These are phyloP conservation scores for Euwallacea fornicatus DNA, from an alignment of 1,140 invertebrate genomes.

Conservation along the genomic window DNA sequence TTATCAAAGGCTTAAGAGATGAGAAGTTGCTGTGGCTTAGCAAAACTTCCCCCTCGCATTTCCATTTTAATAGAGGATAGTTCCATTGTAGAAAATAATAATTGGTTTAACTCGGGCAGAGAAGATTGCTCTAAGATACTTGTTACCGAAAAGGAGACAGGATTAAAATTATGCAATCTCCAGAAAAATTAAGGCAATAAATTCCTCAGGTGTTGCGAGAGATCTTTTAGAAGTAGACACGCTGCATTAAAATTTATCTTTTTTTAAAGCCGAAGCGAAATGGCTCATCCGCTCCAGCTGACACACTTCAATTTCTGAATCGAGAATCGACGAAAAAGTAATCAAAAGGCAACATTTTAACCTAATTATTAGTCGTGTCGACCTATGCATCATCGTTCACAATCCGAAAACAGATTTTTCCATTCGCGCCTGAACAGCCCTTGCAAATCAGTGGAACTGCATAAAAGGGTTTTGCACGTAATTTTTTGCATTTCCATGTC, in stretches of 20 bases:
- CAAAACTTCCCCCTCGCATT: not conserved
- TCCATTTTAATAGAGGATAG: not conserved
- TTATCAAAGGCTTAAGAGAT: conserved; percentile 4
- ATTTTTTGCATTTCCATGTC: conserved; percentile 26
- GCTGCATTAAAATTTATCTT: too few species aligned
- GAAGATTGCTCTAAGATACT: too few species aligned
- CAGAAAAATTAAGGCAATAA: too few species aligned
- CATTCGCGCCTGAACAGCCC: conserved; percentile 11
- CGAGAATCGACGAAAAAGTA: not conserved
- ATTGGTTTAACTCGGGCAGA: too few species aligned
- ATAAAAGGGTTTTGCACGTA: conserved; percentile 24
- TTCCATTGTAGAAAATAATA: too few species aligned
- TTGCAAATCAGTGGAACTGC: conserved; percentile 26
- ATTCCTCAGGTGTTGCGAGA: too few species aligned
- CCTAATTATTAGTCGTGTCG: conserved; percentile 4
- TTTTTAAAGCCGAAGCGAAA: too few species aligned
- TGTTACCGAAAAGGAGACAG: too few species aligned
- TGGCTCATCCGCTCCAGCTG: too few species aligned
- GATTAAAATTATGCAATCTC: too few species aligned
- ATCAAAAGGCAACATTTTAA: conserved; percentile 6
- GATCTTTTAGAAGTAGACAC: too few species aligned
- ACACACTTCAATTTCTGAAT: conserved; percentile 1
- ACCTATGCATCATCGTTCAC: not conserved
- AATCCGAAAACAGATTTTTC: conserved; percentile 17
- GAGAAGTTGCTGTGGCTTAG: conserved; percentile 1